These are phyloP conservation scores for Rhinogobius similis DNA, from an alignment of 2,113 vertebrate genomes.

Conservation along the genomic window DNA sequence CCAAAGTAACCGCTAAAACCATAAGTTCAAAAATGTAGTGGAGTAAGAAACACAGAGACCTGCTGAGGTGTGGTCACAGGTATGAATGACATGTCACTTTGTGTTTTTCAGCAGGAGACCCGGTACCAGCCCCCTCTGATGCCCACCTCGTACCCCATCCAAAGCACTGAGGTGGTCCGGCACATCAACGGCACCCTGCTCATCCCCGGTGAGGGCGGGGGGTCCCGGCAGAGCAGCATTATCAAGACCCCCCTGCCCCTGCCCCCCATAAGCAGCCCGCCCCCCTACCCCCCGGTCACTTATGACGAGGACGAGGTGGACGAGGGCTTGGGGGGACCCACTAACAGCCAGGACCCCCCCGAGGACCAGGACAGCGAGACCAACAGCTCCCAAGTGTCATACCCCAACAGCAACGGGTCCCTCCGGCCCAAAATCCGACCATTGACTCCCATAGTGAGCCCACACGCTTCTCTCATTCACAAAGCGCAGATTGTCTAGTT, in stretches of 20 bases:
- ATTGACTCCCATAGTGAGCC: constrained; percentile 33
- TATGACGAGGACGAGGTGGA: constrained; percentile 76
- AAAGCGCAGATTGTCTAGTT: constrained; percentile 88
- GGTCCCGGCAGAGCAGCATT: constrained; percentile 41
- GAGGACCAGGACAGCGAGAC: constrained; percentile 77
- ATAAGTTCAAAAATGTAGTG: no score
- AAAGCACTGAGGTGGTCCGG: constrained; percentile 50
- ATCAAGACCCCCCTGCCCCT: constrained; percentile 45
- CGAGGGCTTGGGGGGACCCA: constrained; percentile 62
- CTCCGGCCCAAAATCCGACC: constrained; percentile 75
- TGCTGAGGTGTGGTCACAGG: no score
- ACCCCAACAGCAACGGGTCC: constrained; percentile 83
- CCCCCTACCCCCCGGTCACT: constrained; percentile 45
- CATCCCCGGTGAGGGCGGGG: constrained; percentile 34
- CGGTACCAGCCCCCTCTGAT: constrained; percentile 66
- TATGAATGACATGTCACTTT: background rate
- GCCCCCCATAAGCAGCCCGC: constrained; percentile 42
- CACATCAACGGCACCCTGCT: constrained; percentile 62
- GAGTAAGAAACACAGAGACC: no score
- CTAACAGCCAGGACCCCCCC: constrained; percentile 59
- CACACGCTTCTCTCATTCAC: constrained; percentile 82
- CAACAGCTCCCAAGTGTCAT: constrained; percentile 83
- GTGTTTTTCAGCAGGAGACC: constrained; percentile 56
- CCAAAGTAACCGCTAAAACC: no score
- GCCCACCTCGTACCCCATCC: constrained; percentile 46